phyloP scores from a whole-genome alignment of 2,797 vertebrate genomes.

The Megalops cyprinoides region DNA sequence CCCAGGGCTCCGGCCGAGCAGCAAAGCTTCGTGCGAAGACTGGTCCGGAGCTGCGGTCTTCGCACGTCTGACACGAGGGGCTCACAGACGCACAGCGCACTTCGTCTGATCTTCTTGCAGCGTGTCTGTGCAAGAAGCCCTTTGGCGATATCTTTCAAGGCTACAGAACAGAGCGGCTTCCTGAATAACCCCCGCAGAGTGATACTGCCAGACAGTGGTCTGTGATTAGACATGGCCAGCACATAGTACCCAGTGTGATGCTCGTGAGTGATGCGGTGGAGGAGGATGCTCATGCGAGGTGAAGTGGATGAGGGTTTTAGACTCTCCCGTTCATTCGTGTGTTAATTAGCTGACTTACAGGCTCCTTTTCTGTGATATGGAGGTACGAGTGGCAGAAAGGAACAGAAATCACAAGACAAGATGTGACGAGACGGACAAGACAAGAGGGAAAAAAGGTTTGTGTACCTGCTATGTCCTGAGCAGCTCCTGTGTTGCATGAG shows the following conservation, averaged over 20 bases:
- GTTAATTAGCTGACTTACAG: too few relatives aligned
- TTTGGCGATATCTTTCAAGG: not conserved
- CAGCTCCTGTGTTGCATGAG: constrained; percentile 72
- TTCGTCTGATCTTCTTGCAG: not conserved
- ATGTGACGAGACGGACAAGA: not conserved
- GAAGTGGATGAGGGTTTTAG: too few relatives aligned
- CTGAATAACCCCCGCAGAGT: too few relatives aligned
- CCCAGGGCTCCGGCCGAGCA: not conserved
- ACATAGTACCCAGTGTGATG: too few relatives aligned
- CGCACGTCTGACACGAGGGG: not conserved
- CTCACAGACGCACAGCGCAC: not conserved
- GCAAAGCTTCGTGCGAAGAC: not conserved
- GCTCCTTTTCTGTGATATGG: not conserved
- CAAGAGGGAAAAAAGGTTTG: not conserved
- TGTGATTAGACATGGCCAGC: too few relatives aligned
- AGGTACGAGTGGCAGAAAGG: not conserved
- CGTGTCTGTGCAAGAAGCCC: too few relatives aligned
- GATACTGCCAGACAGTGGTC: too few relatives aligned
- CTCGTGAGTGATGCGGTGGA: too few relatives aligned
- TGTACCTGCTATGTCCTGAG: constrained; percentile 58
- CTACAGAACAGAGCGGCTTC: not conserved
- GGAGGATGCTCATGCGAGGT: too few relatives aligned
- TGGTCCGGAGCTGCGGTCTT: not conserved
- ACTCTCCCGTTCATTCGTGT: too few relatives aligned
- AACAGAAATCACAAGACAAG: not conserved